Evolutionary conservation across 1,140 invertebrate species (phyloP).

Genomic region (Aphis gossypii): DNA sequence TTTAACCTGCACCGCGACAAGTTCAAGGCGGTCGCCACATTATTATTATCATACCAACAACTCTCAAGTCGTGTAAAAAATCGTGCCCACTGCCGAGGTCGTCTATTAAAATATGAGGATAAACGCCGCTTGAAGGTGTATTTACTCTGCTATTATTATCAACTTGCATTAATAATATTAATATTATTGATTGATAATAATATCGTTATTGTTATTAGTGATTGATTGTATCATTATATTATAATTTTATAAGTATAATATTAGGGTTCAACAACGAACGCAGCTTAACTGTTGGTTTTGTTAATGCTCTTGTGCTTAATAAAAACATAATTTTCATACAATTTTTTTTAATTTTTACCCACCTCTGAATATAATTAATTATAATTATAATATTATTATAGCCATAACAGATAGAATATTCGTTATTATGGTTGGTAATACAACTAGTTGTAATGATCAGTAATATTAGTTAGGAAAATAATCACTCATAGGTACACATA

Average conservation of each 20-base stretch:
- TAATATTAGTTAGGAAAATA: not conserved
- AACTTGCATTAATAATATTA: not conserved
- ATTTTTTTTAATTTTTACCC: not conserved
- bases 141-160: not conserved
- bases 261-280: not conserved
- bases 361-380: not conserved
- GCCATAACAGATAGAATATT: not conserved
- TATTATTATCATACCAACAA: not conserved
- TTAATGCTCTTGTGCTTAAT: not conserved
- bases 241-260: not conserved
- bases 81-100: constrained; percentile 13
- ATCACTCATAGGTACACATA: not conserved
- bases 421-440: not conserved
- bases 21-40: constrained; percentile 25
- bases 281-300: not conserved
- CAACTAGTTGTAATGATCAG: not conserved
- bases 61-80: not conserved
- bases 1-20: constrained; percentile 6
- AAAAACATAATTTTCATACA: not conserved
- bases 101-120: not conserved
- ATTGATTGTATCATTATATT: not conserved
- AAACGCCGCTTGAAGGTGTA: not conserved
- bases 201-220: not conserved
- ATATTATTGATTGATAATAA: not conserved
- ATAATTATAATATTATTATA: not conserved